A percentile compares a stretch with the other conserved stretches of the same genome.
Evolutionary conservation across 2,888 invertebrate species (phyloP).

Genomic region (Lydus trimaculatus): DNA sequence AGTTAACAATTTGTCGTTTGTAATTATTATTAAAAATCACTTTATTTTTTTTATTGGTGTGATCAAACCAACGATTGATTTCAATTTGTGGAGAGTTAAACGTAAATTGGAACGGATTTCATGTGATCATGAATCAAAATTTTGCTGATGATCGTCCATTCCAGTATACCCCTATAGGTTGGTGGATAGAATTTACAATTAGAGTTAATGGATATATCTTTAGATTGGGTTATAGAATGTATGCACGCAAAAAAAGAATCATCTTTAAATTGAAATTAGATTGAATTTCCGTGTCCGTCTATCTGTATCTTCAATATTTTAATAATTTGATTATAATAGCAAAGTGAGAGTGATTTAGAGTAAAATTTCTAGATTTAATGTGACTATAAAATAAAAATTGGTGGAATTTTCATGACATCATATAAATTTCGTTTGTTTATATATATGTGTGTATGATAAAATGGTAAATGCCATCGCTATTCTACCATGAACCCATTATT

Average conservation of each 20-base stretch:
- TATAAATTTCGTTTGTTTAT: conserved; percentile 3
- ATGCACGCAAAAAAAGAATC: not conserved
- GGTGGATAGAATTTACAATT: not conserved
- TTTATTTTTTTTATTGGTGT: too few species aligned
- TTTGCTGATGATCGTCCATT: not conserved
- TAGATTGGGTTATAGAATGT: not conserved
- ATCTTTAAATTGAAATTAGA: not conserved
- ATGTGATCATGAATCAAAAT: not conserved
- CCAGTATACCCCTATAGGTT: not conserved
- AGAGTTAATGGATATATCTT: not conserved
- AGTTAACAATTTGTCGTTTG: too few species aligned
- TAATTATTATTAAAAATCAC: too few species aligned
- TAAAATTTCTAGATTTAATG: conserved; percentile 21
- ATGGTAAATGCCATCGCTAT: not conserved
- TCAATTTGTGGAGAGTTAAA: not conserved
- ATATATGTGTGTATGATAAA: not conserved
- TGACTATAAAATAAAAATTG: conserved; percentile 16
- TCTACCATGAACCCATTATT: conserved; percentile 3
- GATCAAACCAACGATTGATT: too few species aligned
- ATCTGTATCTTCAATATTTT: not conserved
- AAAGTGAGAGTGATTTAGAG: conserved; percentile 25
- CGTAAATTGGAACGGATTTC: not conserved
- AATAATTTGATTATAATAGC: not conserved
- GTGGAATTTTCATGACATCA: conserved; percentile 11
- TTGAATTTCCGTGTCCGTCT: not conserved